These are phyloP conservation scores for Cerastis rubricosa DNA, from an alignment of 2,888 invertebrate genomes.

Conservation along the genomic window DNA sequence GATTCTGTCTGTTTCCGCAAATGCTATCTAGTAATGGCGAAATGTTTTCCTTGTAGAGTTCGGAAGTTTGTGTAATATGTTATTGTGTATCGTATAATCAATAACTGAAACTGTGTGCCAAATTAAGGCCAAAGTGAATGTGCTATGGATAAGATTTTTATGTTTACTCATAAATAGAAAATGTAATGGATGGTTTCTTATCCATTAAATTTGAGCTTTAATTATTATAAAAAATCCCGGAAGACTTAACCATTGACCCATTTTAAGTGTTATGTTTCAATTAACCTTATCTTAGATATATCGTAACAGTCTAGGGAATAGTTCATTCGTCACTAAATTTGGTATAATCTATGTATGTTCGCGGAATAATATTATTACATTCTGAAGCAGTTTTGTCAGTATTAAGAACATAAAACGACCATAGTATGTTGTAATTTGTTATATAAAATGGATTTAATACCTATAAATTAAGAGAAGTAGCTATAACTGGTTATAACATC, in stretches of 20 bases:
- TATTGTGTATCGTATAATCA: slow-evolving; percentile 75
- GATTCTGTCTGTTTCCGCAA: slow-evolving; percentile 70
- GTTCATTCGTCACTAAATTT: slow-evolving; percentile 76
- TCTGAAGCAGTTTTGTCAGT: slow-evolving; percentile 76
- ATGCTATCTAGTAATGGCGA: slow-evolving; percentile 69
- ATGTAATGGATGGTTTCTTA: slow-evolving; percentile 79
- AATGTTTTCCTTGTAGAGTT: slow-evolving; percentile 72
- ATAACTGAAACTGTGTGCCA: slow-evolving; percentile 81
- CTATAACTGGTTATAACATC: slow-evolving; percentile 80
- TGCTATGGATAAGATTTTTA: slow-evolving; percentile 79
- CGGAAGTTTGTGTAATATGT: slow-evolving; percentile 77
- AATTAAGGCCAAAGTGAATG: slow-evolving; percentile 78
- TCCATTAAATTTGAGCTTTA: slow-evolving; percentile 89
- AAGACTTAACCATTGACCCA: slow-evolving; percentile 80
- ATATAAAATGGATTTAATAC: slow-evolving; percentile 81
- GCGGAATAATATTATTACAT: slow-evolving; percentile 73
- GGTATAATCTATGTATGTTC: slow-evolving; percentile 78
- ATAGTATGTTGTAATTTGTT: slow-evolving; percentile 85
- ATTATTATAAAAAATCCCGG: slow-evolving; percentile 87
- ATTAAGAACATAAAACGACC: slow-evolving; percentile 76
- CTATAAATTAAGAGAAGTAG: slow-evolving; percentile 82
- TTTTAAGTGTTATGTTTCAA: slow-evolving; percentile 71
- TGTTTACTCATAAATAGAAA: slow-evolving; percentile 78
- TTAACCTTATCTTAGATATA: slow-evolving; percentile 67
- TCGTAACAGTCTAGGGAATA: slow-evolving; percentile 75